Base-by-base conservation (phyloP, 2,797 vertebrate species). In the Paramormyrops hopkinsi region DNA sequence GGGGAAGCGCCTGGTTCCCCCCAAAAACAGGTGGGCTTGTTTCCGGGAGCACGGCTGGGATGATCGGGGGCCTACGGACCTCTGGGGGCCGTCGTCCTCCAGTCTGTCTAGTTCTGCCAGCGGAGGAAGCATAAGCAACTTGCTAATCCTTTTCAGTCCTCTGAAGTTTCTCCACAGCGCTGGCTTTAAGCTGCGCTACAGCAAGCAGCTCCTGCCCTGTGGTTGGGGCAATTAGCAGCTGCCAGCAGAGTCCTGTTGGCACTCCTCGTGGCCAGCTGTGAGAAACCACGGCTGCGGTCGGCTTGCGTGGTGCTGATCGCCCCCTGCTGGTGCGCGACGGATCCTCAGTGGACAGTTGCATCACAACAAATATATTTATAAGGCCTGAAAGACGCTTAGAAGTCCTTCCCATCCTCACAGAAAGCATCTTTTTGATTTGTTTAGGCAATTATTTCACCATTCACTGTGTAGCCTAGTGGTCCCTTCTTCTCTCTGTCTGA, bases 351-450 rank as follows among this genome's bases (percentile, higher is more conserved):
- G 69, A 76, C 69, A 37, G 29, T 76, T 41, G 33, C 69, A 19
- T 76, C 69, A 41, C 29, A 76, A 7, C 33, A 76, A 33, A 37
- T 76, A 46, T 46, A 46, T 44, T 44, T 9, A 41, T 22, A 82
- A 82, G 17, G 29, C 17, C 41, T 9, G 37, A 79, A n/a, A 44
- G 73, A 79, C 0, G 14, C 37, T 79, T 19, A 41, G 37, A 7
- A 44, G 37, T 79, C 37, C 37, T 44, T 79, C 17, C 73, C 17
- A 79, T 19, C 17, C 17, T 46, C 76, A 82, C 76, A 19, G 14
- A 82, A 82, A 82, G 73, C n/a, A 14, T 82, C 41, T 46, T 19
- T 82, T 82, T 82, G 76, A 82, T 82, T 82, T 22, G 76, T 82
- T 82, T n/a, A 82, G 41, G 41, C 76, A 82, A 44, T 46, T n/a